Base-by-base conservation (phyloP, 2,113 vertebrate genomes). In the Perca fluviatilis region DNA sequence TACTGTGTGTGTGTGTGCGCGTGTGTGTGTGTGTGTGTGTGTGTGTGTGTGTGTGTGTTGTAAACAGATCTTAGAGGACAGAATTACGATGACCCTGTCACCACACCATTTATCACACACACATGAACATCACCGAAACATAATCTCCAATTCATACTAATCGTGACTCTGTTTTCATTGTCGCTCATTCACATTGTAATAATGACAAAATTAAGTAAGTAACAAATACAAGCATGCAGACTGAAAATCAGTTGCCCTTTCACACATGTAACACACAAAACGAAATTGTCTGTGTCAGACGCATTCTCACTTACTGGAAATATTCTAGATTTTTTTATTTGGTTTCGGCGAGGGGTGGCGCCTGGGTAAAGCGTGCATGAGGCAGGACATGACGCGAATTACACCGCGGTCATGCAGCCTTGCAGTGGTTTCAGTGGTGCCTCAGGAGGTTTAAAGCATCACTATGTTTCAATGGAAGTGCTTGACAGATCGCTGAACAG, bases 71-170 rank as follows among this genome's bases (percentile, higher is more conserved):
- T 73, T 62, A 82, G 76, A 70, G 86, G 83, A 81, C 86, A 87
- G 80, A 80, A 86, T 88, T 85, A 88, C 89, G 87, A 89, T 3
- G 53, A 85, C 88, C 78, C 83, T 90, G 86, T 92, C 89, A 89
- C 46, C 86, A 87, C 62, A 8, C 27, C 18, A 54, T 92, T 67
- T 12, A 80, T 91, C 83, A 90, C 53, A 64, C 50, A 43, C 49
- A 49, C 76, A 40, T 40, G 40, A 40, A 58, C 79, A 9, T 43
- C 40, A 33, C 56, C 50, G 3, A 70, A 80, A 79, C 70, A 56
- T 57, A 40, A 64, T 60, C 50, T 74, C 53, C 15, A 3, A 11
- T 80, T 81, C 54, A 79, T 64, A 67, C 21, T 15, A 25, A 80
- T 79, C 78, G 30, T 50, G 61, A 65, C 14, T 25, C 6, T 9